These are phyloP conservation scores for Homalodisca vitripennis DNA, from an alignment of 1,140 invertebrate species.

Conservation along the genomic window DNA sequence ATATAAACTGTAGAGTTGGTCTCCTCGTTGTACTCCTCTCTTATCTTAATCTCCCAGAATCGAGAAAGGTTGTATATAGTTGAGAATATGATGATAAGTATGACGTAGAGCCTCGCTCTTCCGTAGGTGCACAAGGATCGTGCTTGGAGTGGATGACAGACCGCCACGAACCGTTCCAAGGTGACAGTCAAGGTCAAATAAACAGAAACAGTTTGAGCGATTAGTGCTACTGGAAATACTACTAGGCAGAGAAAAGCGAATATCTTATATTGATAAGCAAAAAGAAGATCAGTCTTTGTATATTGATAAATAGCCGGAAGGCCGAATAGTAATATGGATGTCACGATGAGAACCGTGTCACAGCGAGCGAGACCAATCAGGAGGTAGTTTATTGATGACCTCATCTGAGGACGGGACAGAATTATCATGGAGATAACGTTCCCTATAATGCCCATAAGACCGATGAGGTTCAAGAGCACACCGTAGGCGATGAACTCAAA, in stretches of 20 bases:
- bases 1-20: constrained; percentile 67
- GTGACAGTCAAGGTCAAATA: constrained; percentile 96
- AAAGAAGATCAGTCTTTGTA: constrained; percentile 68
- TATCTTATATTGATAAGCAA: constrained; percentile 75
- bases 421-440: constrained; percentile 90
- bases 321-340: constrained; percentile 84
- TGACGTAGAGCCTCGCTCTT: constrained; percentile 79
- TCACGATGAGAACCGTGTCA: constrained; percentile 85
- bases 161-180: constrained; percentile 93
- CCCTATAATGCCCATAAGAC: constrained; percentile 81
- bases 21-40: constrained; percentile 38
- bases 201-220: constrained; percentile 89
- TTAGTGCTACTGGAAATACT: constrained; percentile 83
- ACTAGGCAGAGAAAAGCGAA: constrained; percentile 79
- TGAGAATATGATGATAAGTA: constrained; percentile 78
- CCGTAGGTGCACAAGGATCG: constrained; percentile 88
- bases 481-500: constrained; percentile 84
- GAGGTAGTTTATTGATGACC: constrained; percentile 91
- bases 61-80: constrained; percentile 84
- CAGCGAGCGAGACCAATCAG: constrained; percentile 87
- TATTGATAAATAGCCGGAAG: constrained; percentile 81
- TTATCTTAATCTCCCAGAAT: constrained; percentile 52
- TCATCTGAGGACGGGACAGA: constrained; percentile 87
- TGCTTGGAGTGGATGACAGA: constrained; percentile 89
- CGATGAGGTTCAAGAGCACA: constrained; percentile 77